Conservation (phyloP, 2,113 vertebrate genomes). For the Anseranas semipalmata region DNA sequence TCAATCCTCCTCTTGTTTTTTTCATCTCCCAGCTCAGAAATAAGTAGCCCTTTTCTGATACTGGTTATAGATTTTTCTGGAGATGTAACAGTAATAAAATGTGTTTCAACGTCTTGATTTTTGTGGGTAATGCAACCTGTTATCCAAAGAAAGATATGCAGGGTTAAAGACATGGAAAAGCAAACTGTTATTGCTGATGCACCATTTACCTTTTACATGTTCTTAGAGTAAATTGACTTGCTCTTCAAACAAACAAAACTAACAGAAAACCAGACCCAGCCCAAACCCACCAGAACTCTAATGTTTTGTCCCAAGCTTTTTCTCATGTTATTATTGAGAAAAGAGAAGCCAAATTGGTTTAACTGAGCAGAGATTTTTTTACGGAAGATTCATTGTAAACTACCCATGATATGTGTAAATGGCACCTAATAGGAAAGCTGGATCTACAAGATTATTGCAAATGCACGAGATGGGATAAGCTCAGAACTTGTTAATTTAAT, state of each 20-base stretch:
- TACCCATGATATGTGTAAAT: not conserved
- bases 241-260: not conserved
- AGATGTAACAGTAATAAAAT: conserved; percentile 31
- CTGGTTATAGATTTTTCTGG: conserved; percentile 3
- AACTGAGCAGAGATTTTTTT: not conserved
- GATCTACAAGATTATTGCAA: not conserved
- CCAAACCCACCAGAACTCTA: not conserved
- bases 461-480: not conserved
- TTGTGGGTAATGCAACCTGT: not conserved
- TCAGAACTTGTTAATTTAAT: not conserved
- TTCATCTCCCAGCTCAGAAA: conserved; percentile 5
- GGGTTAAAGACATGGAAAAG: not conserved
- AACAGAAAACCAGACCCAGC: not conserved
- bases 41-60: conserved; percentile 18
- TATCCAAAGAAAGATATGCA: not conserved
- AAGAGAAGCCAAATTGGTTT: not conserved
- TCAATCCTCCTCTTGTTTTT: not conserved
- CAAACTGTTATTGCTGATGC: not conserved
- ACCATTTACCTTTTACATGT: not conserved
- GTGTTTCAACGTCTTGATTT: not conserved
- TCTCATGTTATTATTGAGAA: not conserved
- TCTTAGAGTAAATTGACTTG: not conserved
- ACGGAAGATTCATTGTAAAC: not conserved
- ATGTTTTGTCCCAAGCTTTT: not conserved
- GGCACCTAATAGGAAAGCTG: not conserved